Evolutionary conservation across 2,797 vertebrate genomes (phyloP), one percentile per base, ranked within the genome.

Genomic region (Hydrophis major): DNA sequence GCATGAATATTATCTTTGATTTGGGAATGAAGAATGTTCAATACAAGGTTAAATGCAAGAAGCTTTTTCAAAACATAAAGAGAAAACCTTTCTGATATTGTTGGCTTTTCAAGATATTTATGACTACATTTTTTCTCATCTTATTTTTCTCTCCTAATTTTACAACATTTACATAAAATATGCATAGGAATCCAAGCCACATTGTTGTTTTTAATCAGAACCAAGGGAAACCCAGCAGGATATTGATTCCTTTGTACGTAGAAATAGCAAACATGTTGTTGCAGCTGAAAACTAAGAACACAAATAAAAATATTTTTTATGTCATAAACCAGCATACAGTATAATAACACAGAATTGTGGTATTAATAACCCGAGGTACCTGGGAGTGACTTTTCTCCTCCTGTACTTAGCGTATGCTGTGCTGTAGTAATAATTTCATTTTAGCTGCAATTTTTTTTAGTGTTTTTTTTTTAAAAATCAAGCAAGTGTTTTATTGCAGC

Each of bases 31-130:
- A 2, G 37, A 6, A 25, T 69, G 6, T 22, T 14, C 22, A 20
- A 50, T 18, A 59, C 47, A 60, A 27, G 74, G 7, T 22, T 56
- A 55, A 95, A 94, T 57, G 95, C 95, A 57, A 91, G 3, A 93
- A 94, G 90, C 96, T 95, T 96, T 94, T 96, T 93, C 93, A 96
- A 95, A 96, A 95, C 66, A 91, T 94, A 96, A 94, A 94, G 94
- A 96, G 96, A 94, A 95, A 93, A 90, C 88, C 86, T 89, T 95
- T 91, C 87, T 59, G 94, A 59, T 57, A 69, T 50, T 93, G 89
- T 91, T 96, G 89, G 91, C 91, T 96, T 95, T 93, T 92, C n/a
- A 95, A 95, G 94, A 6, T 28, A 93, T 90, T 1, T 89, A 92
- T 88, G 90, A 89, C 92, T 6, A 57, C 14, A 16, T 16, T 57